A percentile compares a stretch with the other conserved stretches of the same genome.
Evolutionary conservation across 1,140 invertebrate species (phyloP).

Genomic region (Drosophila simulans): DNA sequence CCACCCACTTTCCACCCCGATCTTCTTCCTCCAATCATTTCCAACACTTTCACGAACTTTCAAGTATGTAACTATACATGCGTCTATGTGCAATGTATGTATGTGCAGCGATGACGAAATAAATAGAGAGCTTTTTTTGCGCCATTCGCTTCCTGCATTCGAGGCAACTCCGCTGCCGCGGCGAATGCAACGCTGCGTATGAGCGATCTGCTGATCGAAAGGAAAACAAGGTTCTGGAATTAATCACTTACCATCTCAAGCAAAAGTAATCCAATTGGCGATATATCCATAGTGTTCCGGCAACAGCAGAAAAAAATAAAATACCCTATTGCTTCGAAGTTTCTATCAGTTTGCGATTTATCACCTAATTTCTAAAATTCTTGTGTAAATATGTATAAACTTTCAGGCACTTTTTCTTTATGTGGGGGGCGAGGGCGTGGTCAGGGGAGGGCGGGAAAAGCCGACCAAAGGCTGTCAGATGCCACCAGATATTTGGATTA

Average conservation of each 20-base stretch:
- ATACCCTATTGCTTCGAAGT: slow-evolving; percentile 33
- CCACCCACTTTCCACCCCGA: not conserved
- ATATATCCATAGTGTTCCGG: slow-evolving; percentile 73
- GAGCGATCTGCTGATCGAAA: slow-evolving; percentile 54
- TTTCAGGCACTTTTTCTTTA: slow-evolving; percentile 48
- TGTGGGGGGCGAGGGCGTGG: slow-evolving; percentile 6
- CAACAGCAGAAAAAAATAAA: slow-evolving; percentile 18
- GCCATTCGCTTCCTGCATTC: slow-evolving; percentile 64
- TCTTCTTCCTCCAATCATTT: slow-evolving; percentile 15
- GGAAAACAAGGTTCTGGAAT: not conserved
- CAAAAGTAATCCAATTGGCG: slow-evolving; percentile 72
- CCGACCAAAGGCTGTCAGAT: slow-evolving; percentile 30
- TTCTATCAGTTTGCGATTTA: slow-evolving; percentile 11
- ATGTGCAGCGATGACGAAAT: slow-evolving; percentile 57
- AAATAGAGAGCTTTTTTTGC: slow-evolving; percentile 60
- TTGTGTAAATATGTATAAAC: slow-evolving; percentile 41
- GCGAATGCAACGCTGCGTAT: slow-evolving; percentile 68
- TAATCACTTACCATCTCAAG: slow-evolving; percentile 66
- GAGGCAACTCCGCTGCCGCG: slow-evolving; percentile 35
- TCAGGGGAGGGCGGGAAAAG: slow-evolving; percentile 17
- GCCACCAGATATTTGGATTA: slow-evolving; percentile 34
- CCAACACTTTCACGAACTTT: slow-evolving; percentile 55
- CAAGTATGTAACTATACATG: slow-evolving; percentile 25
- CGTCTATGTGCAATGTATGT: slow-evolving; percentile 38
- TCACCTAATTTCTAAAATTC: slow-evolving; percentile 13